Evolutionary conservation across 2,113 vertebrate genomes (phyloP), one percentile per base, ranked within the genome.

Genomic region (Peromyscus maniculatus): DNA sequence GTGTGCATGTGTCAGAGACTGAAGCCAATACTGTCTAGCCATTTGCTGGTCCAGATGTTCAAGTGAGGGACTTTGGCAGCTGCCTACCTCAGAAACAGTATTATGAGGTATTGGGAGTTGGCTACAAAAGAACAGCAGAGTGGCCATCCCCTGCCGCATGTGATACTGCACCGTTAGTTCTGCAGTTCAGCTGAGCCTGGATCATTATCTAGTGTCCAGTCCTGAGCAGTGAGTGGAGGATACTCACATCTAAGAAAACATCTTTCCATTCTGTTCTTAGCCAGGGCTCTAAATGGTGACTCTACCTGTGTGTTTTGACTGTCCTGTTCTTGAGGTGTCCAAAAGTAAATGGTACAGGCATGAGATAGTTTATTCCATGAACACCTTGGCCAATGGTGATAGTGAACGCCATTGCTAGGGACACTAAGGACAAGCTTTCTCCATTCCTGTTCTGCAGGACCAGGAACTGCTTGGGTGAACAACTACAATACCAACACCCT

Each of bases 401-500:
- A 24, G 46, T 7, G 0, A 24, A 67, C 5, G 75, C 72, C n/a
- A 84, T 17, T 26, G 57, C 13, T 43, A 19, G 55, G n/a, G 1
- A 26, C 3, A 2, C 22, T 64, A 2, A 33, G 57, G 11, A 67
- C 24, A 31, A 33, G 62, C 59, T 19, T 67, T 64, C 62, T 15
- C 7, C n/a, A 19, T 2, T n/a, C 46, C 24, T 36, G 5, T 11
- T 71, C 2, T 3, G 31, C 4, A 5, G 43, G 36, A 49, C 2
- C 0, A 26, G n/a, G n/a, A 46, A 24, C 80, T 1, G 4, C 6
- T 7, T 1, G 9, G 28, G 19, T 3, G 36, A 62, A 16, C 8
- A 0, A 6, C 11, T 0, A 16, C 78, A 8, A 2, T 7, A 55
- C 55, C 36, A 17, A 9, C 0, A 0, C 16, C 28, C 5, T 0